phyloP scores from a whole-genome alignment of 2,888 invertebrate genomes.

The Onchidella celtica region DNA sequence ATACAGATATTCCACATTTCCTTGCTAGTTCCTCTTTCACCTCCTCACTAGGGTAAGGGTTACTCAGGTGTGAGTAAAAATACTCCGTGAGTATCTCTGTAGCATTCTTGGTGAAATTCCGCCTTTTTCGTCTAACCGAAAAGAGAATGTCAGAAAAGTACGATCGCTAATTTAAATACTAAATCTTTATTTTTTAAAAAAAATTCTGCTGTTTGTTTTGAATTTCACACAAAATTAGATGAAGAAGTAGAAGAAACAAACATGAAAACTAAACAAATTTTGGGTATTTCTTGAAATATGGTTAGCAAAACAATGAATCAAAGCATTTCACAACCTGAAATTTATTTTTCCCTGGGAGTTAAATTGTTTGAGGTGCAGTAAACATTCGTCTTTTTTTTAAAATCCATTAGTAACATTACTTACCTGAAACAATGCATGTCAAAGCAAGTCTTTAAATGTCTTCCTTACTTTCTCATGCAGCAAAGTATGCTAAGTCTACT shows the following conservation, averaged over 20 bases:
- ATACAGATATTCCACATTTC: conserved; percentile 99
- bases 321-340: too few species aligned
- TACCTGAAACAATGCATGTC: neutral
- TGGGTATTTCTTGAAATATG: neutral
- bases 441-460: conserved; percentile 11
- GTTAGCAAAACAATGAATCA: neutral
- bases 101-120: conserved; percentile 99
- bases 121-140: conserved; percentile 86
- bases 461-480: neutral
- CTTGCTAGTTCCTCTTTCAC: conserved; percentile 99
- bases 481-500: neutral
- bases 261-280: neutral
- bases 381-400: too few species aligned
- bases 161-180: conserved; percentile 9
- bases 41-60: conserved; percentile 99
- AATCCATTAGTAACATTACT: neutral
- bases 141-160: conserved; percentile 46
- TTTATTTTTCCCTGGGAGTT: neutral
- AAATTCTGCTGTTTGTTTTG: neutral
- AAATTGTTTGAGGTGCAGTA: neutral
- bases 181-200: conserved; percentile 3
- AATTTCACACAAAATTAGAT: neutral
- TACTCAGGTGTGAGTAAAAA: conserved; percentile 99
- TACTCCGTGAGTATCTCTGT: conserved; percentile 99
- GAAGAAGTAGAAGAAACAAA: neutral